Percentiles rank a stretch among this genome's conserved stretches.
phyloP scores from a whole-genome alignment of 2,113 vertebrate species.

The Struthidea cinerea region DNA sequence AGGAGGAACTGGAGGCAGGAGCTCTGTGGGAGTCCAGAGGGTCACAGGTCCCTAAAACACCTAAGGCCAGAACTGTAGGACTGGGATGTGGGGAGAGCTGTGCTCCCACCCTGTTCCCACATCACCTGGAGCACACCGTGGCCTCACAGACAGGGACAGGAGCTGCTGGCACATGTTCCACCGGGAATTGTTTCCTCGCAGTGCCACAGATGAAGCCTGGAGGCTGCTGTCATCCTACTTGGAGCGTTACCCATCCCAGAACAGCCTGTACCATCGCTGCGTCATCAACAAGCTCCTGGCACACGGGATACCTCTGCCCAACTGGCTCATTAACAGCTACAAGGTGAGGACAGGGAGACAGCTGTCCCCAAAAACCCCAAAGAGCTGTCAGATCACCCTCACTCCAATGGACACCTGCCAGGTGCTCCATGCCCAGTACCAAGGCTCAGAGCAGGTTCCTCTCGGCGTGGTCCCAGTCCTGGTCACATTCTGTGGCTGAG shows the following conservation, averaged over 20 bases:
- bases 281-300: conserved; percentile 92
- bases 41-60: not conserved
- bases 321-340: conserved; percentile 89
- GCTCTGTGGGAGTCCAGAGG: not conserved
- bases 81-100: not conserved
- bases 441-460: not conserved
- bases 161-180: rapidly evolving
- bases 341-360: conserved; percentile 74
- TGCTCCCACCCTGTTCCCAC: not conserved
- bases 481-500: rapidly evolving
- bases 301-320: conserved; percentile 86
- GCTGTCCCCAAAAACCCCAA: not conserved
- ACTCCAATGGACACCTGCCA: rapidly evolving
- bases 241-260: conserved; percentile 79
- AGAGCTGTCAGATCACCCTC: rapidly evolving
- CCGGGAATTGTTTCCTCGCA: conserved; percentile 36
- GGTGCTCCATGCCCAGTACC: rapidly evolving
- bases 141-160: not conserved
- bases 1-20: not conserved
- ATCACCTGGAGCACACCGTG: rapidly evolving
- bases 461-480: rapidly evolving
- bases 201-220: conserved; percentile 94
- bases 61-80: not conserved
- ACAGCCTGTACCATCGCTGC: conserved; percentile 82
- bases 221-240: conserved; percentile 85